phyloP scores from a whole-genome alignment of 2,888 invertebrate genomes.

The Cylloceria caligata region DNA sequence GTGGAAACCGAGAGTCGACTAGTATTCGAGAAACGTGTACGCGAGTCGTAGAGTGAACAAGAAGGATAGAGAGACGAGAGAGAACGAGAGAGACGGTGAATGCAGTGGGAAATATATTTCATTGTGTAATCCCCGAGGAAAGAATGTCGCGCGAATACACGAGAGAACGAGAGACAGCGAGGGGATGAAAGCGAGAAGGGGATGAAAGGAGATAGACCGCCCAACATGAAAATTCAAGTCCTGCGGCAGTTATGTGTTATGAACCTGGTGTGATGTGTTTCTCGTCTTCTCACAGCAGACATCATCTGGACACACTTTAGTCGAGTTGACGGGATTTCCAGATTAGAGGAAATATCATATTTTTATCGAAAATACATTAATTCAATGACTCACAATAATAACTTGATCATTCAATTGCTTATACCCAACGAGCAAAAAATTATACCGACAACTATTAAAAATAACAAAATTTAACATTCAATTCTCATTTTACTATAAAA shows the following conservation, averaged over 20 bases:
- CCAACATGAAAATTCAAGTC: conserved; percentile 65
- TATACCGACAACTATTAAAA: too few species aligned
- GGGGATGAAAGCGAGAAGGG: conserved; percentile 44
- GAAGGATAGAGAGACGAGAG: conserved; percentile 45
- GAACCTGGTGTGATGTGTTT: conserved; percentile 7
- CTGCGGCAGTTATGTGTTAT: conserved; percentile 14
- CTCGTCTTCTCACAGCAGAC: not conserved
- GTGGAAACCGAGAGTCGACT: conserved; percentile 55
- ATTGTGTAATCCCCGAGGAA: conserved; percentile 82
- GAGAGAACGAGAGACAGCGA: conserved; percentile 45
- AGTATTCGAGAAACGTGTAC: conserved; percentile 29
- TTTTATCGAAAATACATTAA: not conserved
- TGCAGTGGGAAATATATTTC: conserved; percentile 81
- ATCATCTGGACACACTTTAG: conserved; percentile 15
- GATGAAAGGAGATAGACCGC: conserved; percentile 58
- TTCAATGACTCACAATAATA: not conserved
- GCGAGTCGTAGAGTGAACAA: conserved; percentile 35
- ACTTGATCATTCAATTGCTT: not conserved
- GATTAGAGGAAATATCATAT: not conserved
- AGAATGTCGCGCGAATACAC: conserved; percentile 70
- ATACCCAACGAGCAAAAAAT: too few species aligned
- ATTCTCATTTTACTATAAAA: too few species aligned
- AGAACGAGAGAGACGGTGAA: conserved; percentile 41
- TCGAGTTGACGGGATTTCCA: not conserved
- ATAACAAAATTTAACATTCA: too few species aligned